Percentiles rank a stretch among this genome's conserved stretches.
phyloP scores from a whole-genome alignment of 2,113 vertebrate species.

The Daphoenositta chrysoptera region DNA sequence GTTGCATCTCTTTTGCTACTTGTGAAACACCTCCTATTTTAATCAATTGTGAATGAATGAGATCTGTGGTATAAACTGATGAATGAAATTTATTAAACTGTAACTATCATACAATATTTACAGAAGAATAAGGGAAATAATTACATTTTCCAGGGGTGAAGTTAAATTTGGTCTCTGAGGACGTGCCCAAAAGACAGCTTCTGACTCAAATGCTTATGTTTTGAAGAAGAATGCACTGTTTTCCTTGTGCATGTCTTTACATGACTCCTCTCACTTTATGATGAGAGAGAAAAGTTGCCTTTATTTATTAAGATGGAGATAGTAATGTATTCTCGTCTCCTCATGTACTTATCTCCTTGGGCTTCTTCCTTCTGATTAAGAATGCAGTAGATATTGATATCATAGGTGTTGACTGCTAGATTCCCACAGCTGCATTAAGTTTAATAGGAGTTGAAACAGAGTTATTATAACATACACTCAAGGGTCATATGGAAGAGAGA shows the following conservation, averaged over 20 bases:
- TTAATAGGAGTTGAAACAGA: conserved; percentile 3
- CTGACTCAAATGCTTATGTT: background rate
- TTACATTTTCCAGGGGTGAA: background rate
- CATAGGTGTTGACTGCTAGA: background rate
- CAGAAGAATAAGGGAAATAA: background rate
- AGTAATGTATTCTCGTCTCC: background rate
- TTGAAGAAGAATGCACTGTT: background rate
- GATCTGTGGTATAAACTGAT: background rate
- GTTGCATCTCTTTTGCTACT: conserved; percentile 42
- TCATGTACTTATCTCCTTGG: background rate
- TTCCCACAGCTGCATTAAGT: background rate
- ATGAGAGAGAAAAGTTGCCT: background rate
- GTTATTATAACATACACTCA: background rate
- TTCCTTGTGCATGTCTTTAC: background rate
- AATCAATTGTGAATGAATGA: conserved; percentile 40
- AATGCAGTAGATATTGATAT: conserved; percentile 19
- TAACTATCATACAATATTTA: conserved; percentile 19
- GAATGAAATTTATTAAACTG: conserved; percentile 1
- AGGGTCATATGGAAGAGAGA: background rate
- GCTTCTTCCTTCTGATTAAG: background rate
- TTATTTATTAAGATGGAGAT: background rate
- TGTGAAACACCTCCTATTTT: conserved; percentile 21
- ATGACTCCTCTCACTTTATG: background rate
- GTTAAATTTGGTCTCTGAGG: background rate
- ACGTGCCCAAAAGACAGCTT: background rate